Conservation (phyloP, 2,797 vertebrate species). For the Rhinatrema bivittatum region DNA sequence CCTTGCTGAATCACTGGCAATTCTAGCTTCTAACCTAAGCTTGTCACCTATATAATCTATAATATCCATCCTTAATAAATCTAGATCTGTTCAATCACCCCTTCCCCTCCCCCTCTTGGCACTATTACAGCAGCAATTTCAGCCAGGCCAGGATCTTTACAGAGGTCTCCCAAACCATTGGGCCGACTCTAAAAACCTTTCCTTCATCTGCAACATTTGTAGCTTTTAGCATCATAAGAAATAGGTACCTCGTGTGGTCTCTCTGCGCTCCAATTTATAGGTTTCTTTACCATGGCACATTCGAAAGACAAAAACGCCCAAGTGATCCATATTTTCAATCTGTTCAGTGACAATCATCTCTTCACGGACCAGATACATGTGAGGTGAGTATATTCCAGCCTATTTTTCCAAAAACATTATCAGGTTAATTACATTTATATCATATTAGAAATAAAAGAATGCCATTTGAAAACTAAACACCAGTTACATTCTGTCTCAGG, state of each 20-base stretch:
- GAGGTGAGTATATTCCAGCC: conserved; percentile 91
- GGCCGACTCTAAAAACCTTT: too few species aligned
- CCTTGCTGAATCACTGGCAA: too few species aligned
- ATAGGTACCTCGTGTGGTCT: conserved; percentile 61
- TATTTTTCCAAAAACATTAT: conserved; percentile 45
- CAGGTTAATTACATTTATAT: not conserved
- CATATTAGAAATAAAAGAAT: conserved; percentile 7
- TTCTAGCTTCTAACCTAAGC: too few species aligned
- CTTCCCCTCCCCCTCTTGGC: too few species aligned
- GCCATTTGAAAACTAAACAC: not conserved
- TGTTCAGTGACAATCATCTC: conserved; percentile 94
- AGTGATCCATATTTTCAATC: conserved; percentile 78
- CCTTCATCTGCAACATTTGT: too few species aligned
- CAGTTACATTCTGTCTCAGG: too few species aligned
- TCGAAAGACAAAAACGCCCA: conserved; percentile 84
- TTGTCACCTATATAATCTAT: too few species aligned
- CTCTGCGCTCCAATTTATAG: conserved; percentile 83
- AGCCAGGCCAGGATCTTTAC: too few species aligned
- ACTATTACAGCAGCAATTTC: too few species aligned
- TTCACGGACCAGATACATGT: conserved; percentile 90
- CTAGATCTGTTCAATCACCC: too few species aligned
- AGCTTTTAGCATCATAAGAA: not conserved
- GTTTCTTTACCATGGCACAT: conserved; percentile 86
- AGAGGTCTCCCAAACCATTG: too few species aligned
- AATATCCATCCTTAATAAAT: too few species aligned